Evolutionary conservation across 2,888 invertebrate species (phyloP), one percentile per base, ranked within the genome.

Genomic region (Adelognathus sp.): DNA sequence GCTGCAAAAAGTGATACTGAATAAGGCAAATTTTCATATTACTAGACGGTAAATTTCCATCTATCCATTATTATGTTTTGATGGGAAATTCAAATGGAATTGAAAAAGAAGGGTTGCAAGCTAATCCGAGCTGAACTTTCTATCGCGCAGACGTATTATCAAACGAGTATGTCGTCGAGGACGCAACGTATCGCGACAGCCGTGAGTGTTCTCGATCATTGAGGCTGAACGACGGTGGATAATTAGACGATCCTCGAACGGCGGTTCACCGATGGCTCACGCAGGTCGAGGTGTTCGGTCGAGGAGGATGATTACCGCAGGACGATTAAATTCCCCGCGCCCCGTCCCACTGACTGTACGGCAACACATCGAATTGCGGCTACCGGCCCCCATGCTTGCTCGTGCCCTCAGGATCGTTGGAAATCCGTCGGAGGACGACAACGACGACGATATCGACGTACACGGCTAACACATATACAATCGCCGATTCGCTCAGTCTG

Each of bases 161-260:
- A 50, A 36, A 36, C 21, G 21, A 9, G 21, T 6, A 21, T 24
- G 11, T 21, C n/a, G 5, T 50, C 46, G 6, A 24, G 27, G 50
- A 27, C 27, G 24, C 11, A 36, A 79, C 64, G 72, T 76, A 44
- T 44, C 50, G 60, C 56, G 79, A 52, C 67, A 63, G 31, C 50
- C 61, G 66, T 44, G 72, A 50, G 70, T 29, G 75, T 61, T 78
- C 63, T 76, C 75, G 46, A 75, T 80, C 75, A 61, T 60, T 36
- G 79, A 31, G 66, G 46, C 56, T 79, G 83, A 86, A 84, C 82
- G 81, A 85, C 81, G 76, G 70, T 63, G 79, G 77, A 82, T 82
- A 83, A 85, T 86, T 84, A 82, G 83, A 81, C 81, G 58, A 75
- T 71, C 61, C 73, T 73, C 69, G 66, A 75, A 81, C 82, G 72